Conservation (phyloP, 2,797 vertebrate species). For the Peromyscus nudipes region DNA sequence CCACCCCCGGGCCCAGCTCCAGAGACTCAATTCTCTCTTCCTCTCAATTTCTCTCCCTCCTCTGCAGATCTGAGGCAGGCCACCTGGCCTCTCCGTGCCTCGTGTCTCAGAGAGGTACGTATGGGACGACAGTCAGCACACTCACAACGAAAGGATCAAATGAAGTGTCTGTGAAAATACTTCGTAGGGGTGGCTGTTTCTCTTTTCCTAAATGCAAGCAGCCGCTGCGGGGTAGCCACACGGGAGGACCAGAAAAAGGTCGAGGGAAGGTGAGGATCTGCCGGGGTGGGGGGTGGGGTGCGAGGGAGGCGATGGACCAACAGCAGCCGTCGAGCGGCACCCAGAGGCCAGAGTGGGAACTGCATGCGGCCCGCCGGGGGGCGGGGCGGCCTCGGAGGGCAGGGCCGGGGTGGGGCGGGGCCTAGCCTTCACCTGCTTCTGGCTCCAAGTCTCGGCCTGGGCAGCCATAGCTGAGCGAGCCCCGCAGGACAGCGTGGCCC, state of each 20-base stretch:
- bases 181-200: not conserved
- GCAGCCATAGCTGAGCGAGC: not conserved
- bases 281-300: not conserved
- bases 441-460: not conserved
- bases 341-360: slow-evolving; percentile 73
- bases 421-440: not conserved
- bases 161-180: slow-evolving; percentile 6
- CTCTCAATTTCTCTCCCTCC: not conserved
- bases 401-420: not conserved
- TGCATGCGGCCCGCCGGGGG: not conserved
- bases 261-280: slow-evolving; percentile 11
- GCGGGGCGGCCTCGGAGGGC: not conserved
- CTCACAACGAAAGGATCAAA: not conserved
- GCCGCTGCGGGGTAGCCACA: not conserved
- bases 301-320: not conserved
- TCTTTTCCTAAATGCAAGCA: not conserved
- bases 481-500: not conserved
- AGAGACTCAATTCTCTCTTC: not conserved
- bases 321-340: slow-evolving; percentile 78
- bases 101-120: not conserved
- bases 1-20: not conserved
- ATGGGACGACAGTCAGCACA: not conserved
- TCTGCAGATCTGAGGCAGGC: not conserved
- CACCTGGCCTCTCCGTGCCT: not conserved
- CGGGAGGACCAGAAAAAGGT: not conserved